Conservation (phyloP, 2,113 vertebrate genomes). For the Phalacrocorax aristotelis region DNA sequence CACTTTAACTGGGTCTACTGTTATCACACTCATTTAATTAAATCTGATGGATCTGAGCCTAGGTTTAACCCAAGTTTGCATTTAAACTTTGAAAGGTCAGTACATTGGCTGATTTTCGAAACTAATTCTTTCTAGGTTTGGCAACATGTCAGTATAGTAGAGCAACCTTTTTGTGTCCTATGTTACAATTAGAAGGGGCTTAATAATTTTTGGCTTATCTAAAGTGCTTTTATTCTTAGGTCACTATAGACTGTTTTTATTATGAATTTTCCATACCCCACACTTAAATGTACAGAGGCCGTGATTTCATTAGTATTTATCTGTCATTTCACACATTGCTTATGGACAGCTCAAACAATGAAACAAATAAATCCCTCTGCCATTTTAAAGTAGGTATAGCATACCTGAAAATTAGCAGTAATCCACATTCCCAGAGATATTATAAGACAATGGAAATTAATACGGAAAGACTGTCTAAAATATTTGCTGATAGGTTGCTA, state of each 20-base stretch:
- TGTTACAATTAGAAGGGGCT: neutral
- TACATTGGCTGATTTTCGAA: accelerated
- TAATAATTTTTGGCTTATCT: neutral
- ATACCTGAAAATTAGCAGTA: neutral
- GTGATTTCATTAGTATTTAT: neutral
- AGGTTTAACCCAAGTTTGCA: neutral
- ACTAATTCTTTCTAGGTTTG: neutral
- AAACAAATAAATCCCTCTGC: neutral
- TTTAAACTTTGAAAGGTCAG: neutral
- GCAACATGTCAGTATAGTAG: neutral
- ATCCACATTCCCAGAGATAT: neutral
- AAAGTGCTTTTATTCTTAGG: neutral
- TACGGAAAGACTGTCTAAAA: neutral
- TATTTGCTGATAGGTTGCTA: neutral
- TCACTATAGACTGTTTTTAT: neutral
- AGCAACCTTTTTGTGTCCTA: neutral
- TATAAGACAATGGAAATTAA: neutral
- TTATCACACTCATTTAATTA: neutral
- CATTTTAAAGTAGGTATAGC: neutral
- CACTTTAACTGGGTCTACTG: neutral
- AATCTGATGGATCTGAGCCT: neutral
- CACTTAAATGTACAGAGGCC: neutral
- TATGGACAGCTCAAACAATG: neutral
- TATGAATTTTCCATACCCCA: neutral
- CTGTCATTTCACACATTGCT: neutral